phyloP scores from a whole-genome alignment of 2,888 invertebrate species.

The Protonemura montana region DNA sequence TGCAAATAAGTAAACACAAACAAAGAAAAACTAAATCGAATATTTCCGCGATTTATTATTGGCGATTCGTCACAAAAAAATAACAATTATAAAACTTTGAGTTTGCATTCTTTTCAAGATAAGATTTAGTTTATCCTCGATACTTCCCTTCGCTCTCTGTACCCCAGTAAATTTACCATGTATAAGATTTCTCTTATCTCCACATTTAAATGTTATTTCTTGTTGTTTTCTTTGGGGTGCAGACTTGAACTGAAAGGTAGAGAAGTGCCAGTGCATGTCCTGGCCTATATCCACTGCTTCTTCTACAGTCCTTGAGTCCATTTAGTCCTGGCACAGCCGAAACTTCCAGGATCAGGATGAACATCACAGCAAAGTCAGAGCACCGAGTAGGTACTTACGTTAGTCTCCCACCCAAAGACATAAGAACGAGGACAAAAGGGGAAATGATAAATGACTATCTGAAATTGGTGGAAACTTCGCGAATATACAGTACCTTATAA shows the following conservation, averaged over 20 bases:
- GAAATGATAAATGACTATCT: slow-evolving; percentile 45
- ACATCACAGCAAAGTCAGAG: background rate
- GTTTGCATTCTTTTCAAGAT: background rate
- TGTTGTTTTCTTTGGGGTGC: background rate
- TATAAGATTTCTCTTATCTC: background rate
- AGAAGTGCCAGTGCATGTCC: background rate
- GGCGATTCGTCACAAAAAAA: background rate
- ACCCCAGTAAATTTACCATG: background rate
- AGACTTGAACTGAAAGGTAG: background rate
- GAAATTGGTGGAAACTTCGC: slow-evolving; percentile 42
- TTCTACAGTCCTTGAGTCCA: background rate
- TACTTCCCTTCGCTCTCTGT: background rate
- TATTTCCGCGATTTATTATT: background rate
- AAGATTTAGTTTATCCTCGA: background rate
- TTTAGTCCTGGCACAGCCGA: background rate
- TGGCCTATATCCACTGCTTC: background rate
- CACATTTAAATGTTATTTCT: background rate
- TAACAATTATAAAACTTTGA: background rate
- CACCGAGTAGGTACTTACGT: background rate
- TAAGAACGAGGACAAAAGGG: slow-evolving; percentile 13
- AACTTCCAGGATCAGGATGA: background rate
- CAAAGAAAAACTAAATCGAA: background rate
- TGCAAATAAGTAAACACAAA: background rate
- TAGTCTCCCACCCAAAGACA: background rate
- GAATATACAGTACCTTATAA: slow-evolving; percentile 40